Evolutionary conservation across 2,113 vertebrate species (phyloP).

Genomic region (Rhizomys pruinosus): DNA sequence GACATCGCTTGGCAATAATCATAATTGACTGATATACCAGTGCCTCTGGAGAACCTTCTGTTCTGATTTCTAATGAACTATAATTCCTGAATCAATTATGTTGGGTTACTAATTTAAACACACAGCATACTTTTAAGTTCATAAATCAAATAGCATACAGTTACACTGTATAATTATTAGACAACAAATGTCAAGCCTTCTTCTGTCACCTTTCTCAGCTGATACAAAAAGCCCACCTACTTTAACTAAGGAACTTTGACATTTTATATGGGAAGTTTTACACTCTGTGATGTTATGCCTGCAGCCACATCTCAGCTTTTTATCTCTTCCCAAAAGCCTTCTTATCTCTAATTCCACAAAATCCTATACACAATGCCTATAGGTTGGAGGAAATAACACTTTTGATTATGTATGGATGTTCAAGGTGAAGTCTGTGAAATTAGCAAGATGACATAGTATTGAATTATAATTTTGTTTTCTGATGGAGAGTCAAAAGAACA

Average conservation of each 20-base stretch:
- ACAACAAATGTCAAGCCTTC: not conserved
- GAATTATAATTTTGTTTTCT: not conserved
- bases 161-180: not conserved
- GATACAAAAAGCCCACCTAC: not conserved
- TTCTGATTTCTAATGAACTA: not conserved
- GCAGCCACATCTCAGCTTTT: rapidly evolving
- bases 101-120: constrained; percentile 33
- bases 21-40: not conserved
- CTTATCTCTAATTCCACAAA: not conserved
- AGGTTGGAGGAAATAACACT: not conserved
- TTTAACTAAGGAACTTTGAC: not conserved
- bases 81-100: not conserved
- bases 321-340: not conserved
- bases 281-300: not conserved
- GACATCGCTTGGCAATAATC: not conserved
- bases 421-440: not conserved
- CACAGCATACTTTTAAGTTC: not conserved
- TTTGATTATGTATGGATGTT: not conserved
- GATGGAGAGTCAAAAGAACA: not conserved
- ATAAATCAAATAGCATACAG: not conserved
- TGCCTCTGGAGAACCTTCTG: not conserved
- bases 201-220: not conserved
- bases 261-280: not conserved
- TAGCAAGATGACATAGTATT: not conserved
- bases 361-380: not conserved